These are phyloP conservation scores for Oryctes rhinoceros DNA, from an alignment of 1,140 invertebrate genomes.

Conservation along the genomic window DNA sequence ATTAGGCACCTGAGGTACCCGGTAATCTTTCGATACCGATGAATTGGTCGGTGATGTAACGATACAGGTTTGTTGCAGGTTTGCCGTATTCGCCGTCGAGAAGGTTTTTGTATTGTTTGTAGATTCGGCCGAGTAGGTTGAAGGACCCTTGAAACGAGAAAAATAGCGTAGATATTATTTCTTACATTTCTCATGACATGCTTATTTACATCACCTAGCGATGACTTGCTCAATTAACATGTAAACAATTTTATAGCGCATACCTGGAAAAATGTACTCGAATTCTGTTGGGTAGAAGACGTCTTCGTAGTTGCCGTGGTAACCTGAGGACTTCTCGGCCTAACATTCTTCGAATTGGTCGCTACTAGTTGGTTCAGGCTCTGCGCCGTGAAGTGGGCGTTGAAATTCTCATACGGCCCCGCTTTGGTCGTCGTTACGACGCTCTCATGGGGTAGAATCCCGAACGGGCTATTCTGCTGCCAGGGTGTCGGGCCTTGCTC, in stretches of 20 bases:
- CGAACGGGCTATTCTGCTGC: slow-evolving; percentile 78
- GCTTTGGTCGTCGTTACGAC: slow-evolving; percentile 72
- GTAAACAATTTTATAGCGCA: not conserved
- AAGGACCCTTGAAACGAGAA: slow-evolving; percentile 50
- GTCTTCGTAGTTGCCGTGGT: slow-evolving; percentile 65
- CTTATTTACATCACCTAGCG: too few species aligned
- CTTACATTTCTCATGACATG: too few species aligned
- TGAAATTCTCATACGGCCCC: slow-evolving; percentile 72
- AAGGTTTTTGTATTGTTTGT: slow-evolving; percentile 59
- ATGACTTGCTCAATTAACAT: too few species aligned
- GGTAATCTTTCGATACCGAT: slow-evolving; percentile 67
- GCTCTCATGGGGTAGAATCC: slow-evolving; percentile 80
- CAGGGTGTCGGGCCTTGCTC: slow-evolving; percentile 63
- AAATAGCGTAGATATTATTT: too few species aligned
- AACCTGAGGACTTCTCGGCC: slow-evolving; percentile 66
- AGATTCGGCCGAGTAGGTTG: slow-evolving; percentile 56
- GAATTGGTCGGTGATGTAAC: slow-evolving; percentile 71
- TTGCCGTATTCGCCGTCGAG: slow-evolving; percentile 66
- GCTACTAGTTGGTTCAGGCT: slow-evolving; percentile 68
- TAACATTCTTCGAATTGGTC: slow-evolving; percentile 62
- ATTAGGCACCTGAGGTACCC: slow-evolving; percentile 63
- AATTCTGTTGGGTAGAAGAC: slow-evolving; percentile 64
- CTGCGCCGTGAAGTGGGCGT: slow-evolving; percentile 73
- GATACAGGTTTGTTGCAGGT: slow-evolving; percentile 75
- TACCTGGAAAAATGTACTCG: slow-evolving; percentile 68